Evolutionary conservation across 2,797 vertebrate species (phyloP), one percentile per base, ranked within the genome.

Genomic region (Arrhamphus sclerolepis): DNA sequence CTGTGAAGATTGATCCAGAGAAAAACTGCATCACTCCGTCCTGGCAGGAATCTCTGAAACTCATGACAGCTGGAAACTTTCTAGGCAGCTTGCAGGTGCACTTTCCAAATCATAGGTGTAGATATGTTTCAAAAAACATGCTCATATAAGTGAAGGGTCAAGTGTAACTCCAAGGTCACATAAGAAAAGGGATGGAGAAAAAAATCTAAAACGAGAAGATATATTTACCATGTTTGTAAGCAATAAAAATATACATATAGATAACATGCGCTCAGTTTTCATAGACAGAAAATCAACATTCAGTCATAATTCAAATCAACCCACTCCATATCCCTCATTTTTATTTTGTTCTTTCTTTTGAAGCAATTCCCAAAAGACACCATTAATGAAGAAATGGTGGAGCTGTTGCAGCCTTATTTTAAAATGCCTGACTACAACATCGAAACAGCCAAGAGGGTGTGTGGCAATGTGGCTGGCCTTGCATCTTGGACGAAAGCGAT

Each of bases 401-500:
- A 99, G 79, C 89, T 99, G 62, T 89, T 99, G 81, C 88, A 62
- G 69, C 97, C 97, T 4, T 98, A 98, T 85, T 98, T 98, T 70
- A 94, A 95, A 70, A 96, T 97, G 96, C 56, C 66, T 0, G 96
- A 99, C 90, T 99, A 98, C 85, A 97, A 97, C 83, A 96, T 96
- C 6, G 97, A 98, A 82, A 98, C 95, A 21, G 98, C 97, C 19
- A 96, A 92, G 72, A 92, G 95, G 5, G 96, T 97, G 1, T 98
- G 97, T 67, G 96, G 97, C 19, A 98, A 99, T 24, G 94, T 98
- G 69, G 95, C 97, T 0, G 97, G 97, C 21, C 95, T 99, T 56
- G 96, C 96, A 59, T 97, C 96, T 7, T 99, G 97, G 97, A 99
- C 97, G 6, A 97, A 96, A 91, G 95, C 96, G 31, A 98, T 99